A percentile compares a stretch with the other conserved stretches of the same genome.
These are phyloP conservation scores for Rhagonycha fulva DNA, from an alignment of 2,888 invertebrate species.

Conservation along the genomic window DNA sequence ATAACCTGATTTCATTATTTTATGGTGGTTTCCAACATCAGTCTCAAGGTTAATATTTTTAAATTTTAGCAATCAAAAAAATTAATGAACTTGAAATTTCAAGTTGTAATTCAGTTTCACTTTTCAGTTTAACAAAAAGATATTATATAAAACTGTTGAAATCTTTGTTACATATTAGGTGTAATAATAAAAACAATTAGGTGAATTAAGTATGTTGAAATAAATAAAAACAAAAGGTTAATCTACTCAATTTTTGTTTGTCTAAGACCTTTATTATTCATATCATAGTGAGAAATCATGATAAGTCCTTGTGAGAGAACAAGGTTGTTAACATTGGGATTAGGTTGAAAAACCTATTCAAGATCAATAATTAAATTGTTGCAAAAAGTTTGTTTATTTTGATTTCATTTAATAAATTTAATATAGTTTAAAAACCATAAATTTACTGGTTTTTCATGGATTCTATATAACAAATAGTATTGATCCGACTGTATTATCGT, in stretches of 20 bases:
- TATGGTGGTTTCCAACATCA: conserved; percentile 24
- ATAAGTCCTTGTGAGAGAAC: neutral
- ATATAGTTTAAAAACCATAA: neutral
- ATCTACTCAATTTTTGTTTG: neutral
- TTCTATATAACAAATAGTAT: neutral
- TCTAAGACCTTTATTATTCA: neutral
- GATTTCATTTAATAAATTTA: neutral
- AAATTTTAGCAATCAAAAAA: neutral
- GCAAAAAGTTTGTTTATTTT: neutral
- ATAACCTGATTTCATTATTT: conserved; percentile 23
- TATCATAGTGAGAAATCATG: neutral
- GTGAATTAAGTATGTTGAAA: neutral
- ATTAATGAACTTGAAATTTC: neutral
- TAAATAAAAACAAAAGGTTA: neutral
- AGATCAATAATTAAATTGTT: neutral
- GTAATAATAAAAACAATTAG: neutral
- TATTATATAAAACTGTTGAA: neutral
- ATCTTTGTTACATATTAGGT: neutral
- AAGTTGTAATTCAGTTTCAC: neutral
- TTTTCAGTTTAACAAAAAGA: neutral
- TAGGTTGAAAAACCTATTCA: neutral
- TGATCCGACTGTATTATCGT: neutral
- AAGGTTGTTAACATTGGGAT: conserved; percentile 1
- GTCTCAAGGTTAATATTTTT: conserved; percentile 27
- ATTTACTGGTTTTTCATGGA: neutral